Conservation (phyloP, 2,888 invertebrate genomes). For the Glyphotaelius pellucidus region DNA sequence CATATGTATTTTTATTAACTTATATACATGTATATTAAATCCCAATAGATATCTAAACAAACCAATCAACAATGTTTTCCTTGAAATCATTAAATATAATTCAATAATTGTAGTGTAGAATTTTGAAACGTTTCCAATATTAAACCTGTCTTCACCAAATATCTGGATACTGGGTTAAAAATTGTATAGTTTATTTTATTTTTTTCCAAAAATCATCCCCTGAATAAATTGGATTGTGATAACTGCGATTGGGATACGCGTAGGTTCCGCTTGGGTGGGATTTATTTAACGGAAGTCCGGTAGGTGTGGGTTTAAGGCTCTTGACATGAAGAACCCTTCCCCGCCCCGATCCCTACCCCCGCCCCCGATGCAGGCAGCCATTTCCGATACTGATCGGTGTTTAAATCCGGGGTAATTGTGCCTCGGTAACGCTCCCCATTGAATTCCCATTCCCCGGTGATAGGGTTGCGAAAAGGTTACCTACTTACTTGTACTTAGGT, state of each 20-base stretch:
- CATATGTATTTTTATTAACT: no score
- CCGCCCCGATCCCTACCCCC: not conserved
- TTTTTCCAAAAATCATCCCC: not conserved
- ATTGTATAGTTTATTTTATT: not conserved
- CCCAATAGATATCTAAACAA: no score
- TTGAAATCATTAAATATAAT: no score
- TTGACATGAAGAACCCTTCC: constrained; percentile 34
- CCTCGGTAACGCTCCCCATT: constrained; percentile 18
- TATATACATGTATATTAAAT: no score
- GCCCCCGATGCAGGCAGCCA: constrained; percentile 8
- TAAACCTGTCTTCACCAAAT: no score
- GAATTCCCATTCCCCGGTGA: constrained; percentile 7
- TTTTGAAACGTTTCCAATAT: no score
- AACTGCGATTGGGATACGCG: not conserved
- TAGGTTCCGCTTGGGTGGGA: constrained; percentile 7
- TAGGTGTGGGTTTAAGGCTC: constrained; percentile 25
- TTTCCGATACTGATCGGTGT: constrained; percentile 44
- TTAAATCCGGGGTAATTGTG: constrained; percentile 45
- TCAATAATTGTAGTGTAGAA: no score
- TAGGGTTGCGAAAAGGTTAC: constrained; percentile 11
- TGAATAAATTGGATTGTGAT: not conserved
- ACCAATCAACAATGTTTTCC: no score
- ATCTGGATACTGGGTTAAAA: not conserved
- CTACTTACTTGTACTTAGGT: not conserved
- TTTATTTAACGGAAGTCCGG: constrained; percentile 40